These are phyloP conservation scores for Athene noctua DNA, from an alignment of 2,113 vertebrate species.

Conservation along the genomic window DNA sequence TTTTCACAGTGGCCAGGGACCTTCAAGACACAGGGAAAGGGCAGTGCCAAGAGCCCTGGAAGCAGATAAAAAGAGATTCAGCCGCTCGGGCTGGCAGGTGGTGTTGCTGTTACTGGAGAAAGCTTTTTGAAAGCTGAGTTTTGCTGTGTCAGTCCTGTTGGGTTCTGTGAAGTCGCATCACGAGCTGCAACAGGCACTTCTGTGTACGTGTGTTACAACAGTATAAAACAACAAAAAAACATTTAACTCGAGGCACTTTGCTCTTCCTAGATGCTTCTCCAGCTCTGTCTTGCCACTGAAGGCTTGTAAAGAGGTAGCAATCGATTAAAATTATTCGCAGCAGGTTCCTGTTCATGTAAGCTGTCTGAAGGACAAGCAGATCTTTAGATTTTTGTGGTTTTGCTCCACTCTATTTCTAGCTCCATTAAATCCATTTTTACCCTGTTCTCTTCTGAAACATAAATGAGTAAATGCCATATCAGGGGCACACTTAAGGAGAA, in stretches of 20 bases:
- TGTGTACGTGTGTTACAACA: not conserved
- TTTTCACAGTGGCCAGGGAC: not conserved
- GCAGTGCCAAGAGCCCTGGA: not conserved
- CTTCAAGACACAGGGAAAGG: not conserved
- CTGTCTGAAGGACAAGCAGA: not conserved
- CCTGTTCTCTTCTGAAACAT: not conserved
- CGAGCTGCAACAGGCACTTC: rapidly evolving
- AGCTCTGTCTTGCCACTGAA: not conserved
- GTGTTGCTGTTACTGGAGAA: not conserved
- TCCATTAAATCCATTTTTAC: conserved; percentile 13
- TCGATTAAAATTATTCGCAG: not conserved
- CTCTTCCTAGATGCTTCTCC: not conserved
- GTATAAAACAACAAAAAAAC: not conserved
- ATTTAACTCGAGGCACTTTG: not conserved
- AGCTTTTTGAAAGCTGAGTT: not conserved
- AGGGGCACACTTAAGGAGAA: not conserved
- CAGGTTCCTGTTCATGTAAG: not conserved
- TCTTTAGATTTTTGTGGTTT: conserved; percentile 4
- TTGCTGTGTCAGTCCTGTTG: not conserved
- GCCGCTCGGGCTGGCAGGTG: not conserved
- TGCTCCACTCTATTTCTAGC: not conserved
- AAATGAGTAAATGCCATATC: not conserved
- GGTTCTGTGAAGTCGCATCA: not conserved
- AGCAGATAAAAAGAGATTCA: not conserved
- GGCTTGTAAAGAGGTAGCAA: not conserved